These are phyloP conservation scores for Butorides virescens DNA, from an alignment of 2,113 vertebrate genomes.

Conservation along the genomic window DNA sequence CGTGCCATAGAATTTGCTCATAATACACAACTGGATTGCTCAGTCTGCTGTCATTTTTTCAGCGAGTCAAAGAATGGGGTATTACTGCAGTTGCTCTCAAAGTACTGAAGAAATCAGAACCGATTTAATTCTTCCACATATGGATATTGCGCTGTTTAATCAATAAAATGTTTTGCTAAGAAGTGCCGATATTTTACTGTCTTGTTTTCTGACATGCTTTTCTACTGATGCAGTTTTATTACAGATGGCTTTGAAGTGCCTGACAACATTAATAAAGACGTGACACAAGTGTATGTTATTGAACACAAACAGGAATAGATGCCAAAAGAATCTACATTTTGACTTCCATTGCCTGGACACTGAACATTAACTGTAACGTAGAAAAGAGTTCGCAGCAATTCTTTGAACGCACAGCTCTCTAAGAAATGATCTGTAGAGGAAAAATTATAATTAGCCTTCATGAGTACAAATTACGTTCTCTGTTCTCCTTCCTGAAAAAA, in stretches of 20 bases:
- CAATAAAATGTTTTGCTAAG: not conserved
- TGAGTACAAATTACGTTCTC: not conserved
- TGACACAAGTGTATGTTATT: not conserved
- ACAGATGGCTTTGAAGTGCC: not conserved
- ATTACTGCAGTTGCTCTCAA: not conserved
- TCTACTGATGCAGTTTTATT: not conserved
- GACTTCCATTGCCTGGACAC: not conserved
- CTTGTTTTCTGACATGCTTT: not conserved
- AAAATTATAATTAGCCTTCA: not conserved
- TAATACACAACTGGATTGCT: not conserved
- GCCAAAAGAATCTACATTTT: not conserved
- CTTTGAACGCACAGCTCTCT: not conserved
- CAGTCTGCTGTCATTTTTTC: not conserved
- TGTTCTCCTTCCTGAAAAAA: not conserved
- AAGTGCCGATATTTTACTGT: not conserved
- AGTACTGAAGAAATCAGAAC: not conserved
- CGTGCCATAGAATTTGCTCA: fast-evolving
- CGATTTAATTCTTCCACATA: not conserved
- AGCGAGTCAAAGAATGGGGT: not conserved
- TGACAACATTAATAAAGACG: not conserved
- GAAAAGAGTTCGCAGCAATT: not conserved
- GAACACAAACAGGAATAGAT: not conserved
- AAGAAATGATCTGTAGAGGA: not conserved
- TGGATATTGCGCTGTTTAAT: not conserved
- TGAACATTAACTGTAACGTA: fast-evolving